These are phyloP conservation scores for Orchesellides sinensis DNA, from an alignment of 2,888 invertebrate genomes.

Conservation along the genomic window DNA sequence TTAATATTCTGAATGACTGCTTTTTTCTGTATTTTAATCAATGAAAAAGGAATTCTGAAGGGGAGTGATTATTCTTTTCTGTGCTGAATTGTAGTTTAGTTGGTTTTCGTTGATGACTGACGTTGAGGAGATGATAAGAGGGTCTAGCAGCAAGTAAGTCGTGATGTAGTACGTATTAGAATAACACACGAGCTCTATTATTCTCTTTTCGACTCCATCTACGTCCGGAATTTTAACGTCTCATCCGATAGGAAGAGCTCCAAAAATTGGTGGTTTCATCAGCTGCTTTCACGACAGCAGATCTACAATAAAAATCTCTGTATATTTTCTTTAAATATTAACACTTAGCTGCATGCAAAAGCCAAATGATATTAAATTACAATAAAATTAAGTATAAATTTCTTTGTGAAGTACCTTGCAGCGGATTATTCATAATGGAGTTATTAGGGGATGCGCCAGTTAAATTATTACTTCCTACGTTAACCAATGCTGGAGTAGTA, in stretches of 20 bases:
- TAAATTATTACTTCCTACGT: conserved; percentile 24
- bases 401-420: conserved; percentile 63
- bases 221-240: too few relatives aligned
- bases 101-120: too few relatives aligned
- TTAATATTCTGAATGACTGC: too few relatives aligned
- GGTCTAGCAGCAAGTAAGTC: too few relatives aligned
- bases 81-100: too few relatives aligned
- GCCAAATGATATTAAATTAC: neutral
- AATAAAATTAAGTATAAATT: neutral
- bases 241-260: neutral
- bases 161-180: too few relatives aligned
- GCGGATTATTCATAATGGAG: conserved; percentile 66
- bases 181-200: too few relatives aligned
- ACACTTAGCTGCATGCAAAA: neutral
- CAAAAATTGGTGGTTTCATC: neutral
- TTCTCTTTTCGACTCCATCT: too few relatives aligned
- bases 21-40: too few relatives aligned
- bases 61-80: too few relatives aligned
- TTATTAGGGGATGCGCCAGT: conserved; percentile 43
- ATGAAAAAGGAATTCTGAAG: too few relatives aligned
- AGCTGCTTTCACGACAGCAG: conserved; percentile 64
- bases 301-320: conserved; percentile 65
- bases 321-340: conserved; percentile 16
- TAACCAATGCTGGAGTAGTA: conserved; percentile 3
- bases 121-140: too few relatives aligned